These are phyloP conservation scores for Orussus abietinus DNA, from an alignment of 1,140 invertebrate species.

Conservation along the genomic window DNA sequence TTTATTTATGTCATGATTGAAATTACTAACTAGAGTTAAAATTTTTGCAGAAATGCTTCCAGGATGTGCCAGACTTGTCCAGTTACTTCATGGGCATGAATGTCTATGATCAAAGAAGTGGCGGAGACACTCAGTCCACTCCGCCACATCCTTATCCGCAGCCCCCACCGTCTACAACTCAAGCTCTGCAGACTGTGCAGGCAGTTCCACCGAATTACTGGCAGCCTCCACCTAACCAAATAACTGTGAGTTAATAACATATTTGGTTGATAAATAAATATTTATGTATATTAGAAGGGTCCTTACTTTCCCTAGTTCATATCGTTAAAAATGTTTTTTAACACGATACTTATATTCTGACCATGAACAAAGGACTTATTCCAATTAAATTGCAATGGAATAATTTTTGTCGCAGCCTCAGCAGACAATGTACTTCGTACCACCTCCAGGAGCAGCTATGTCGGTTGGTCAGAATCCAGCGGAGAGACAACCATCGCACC, in stretches of 20 bases:
- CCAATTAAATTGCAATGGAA: not conserved
- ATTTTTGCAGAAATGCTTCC: constrained; percentile 1
- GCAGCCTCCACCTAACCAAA: constrained; percentile 43
- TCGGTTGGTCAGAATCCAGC: constrained; percentile 37
- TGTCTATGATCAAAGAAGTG: constrained; percentile 42
- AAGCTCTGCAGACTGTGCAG: constrained; percentile 29
- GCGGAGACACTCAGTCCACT: constrained; percentile 36
- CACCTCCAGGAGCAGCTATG: constrained; percentile 38
- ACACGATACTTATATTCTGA: not conserved
- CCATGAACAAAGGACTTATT: not conserved
- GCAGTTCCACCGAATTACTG: constrained; percentile 43
- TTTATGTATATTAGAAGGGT: too few species aligned
- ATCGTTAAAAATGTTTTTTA: too few species aligned
- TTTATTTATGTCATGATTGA: constrained; percentile 7
- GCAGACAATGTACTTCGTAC: constrained; percentile 49
- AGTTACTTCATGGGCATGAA: constrained; percentile 50
- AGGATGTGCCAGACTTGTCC: constrained; percentile 44
- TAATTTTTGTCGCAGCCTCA: constrained; percentile 34
- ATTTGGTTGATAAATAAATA: not conserved
- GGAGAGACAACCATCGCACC: constrained; percentile 40
- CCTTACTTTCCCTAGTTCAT: too few species aligned
- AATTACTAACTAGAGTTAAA: not conserved
- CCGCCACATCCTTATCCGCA: constrained; percentile 40
- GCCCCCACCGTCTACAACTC: constrained; percentile 32
- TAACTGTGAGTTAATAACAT: constrained; percentile 26